Percentiles rank a stretch among this genome's conserved stretches.
Evolutionary conservation across 1,140 invertebrate genomes (phyloP).

Genomic region (Drosophila bifasciata): DNA sequence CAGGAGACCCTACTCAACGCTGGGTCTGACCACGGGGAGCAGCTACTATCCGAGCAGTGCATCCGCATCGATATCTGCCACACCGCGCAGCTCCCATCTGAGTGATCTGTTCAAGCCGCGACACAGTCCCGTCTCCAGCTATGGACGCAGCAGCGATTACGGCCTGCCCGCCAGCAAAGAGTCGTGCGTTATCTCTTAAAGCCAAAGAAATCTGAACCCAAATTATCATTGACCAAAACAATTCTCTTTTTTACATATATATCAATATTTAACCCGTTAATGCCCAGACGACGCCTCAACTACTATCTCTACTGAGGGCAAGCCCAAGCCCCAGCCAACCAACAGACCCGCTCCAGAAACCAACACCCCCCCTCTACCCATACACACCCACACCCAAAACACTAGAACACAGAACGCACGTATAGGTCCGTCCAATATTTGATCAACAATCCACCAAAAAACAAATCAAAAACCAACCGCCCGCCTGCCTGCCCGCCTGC

Average conservation of each 20-base stretch:
- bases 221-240: conserved; percentile 51
- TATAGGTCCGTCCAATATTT: conserved; percentile 28
- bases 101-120: conserved; percentile 61
- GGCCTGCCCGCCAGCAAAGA: conserved; percentile 65
- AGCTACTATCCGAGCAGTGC: conserved; percentile 43
- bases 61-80: conserved; percentile 1
- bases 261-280: conserved; percentile 50
- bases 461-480: conserved; percentile 42
- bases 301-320: conserved; percentile 67
- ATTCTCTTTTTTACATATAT: conserved; percentile 60
- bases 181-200: conserved; percentile 81
- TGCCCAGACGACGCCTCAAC: conserved; percentile 68
- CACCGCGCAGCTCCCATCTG: conserved; percentile 59
- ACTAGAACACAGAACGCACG: conserved; percentile 10
- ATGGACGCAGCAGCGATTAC: conserved; percentile 42
- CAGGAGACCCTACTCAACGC: neutral
- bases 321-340: conserved; percentile 28
- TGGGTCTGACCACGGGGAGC: neutral
- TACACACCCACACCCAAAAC: neutral
- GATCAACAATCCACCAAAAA: conserved; percentile 18
- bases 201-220: conserved; percentile 10
- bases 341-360: conserved; percentile 36
- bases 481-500: conserved; percentile 62
- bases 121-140: conserved; percentile 63
- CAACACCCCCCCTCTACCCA: conserved; percentile 8